Percentiles rank a stretch among this genome's conserved stretches.
phyloP scores from a whole-genome alignment of 2,888 invertebrate genomes.

The Scotopteryx bipunctaria region DNA sequence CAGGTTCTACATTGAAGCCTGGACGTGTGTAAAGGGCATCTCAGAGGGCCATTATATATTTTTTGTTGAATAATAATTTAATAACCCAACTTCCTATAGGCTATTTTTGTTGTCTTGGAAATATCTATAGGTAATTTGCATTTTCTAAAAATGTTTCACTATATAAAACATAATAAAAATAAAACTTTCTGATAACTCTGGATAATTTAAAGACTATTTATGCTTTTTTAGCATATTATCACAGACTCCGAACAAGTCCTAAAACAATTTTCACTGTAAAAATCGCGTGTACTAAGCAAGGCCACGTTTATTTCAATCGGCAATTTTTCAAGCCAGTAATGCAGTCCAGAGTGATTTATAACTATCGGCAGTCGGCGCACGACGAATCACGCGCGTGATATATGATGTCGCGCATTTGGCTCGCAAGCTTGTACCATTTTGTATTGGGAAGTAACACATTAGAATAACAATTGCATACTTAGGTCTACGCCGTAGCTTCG shows the following conservation, averaged over 20 bases:
- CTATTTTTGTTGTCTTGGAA: constrained; percentile 2
- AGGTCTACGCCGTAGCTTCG: too few relatives aligned
- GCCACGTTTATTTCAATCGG: constrained; percentile 71
- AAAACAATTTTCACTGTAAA: not conserved
- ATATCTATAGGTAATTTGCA: not conserved
- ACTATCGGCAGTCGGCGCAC: constrained; percentile 36
- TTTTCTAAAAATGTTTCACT: not conserved
- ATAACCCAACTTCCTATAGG: constrained; percentile 10
- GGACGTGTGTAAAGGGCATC: constrained; percentile 21
- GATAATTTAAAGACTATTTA: too few relatives aligned
- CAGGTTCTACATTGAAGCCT: constrained; percentile 24
- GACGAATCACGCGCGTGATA: constrained; percentile 53
- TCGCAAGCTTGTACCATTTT: constrained; percentile 21
- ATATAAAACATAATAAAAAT: too few relatives aligned
- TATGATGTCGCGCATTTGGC: constrained; percentile 31
- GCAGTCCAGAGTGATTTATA: constrained; percentile 51
- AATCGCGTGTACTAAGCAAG: constrained; percentile 12
- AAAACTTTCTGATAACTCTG: too few relatives aligned
- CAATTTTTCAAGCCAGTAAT: constrained; percentile 75
- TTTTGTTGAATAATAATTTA: constrained; percentile 19
- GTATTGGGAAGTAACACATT: constrained; percentile 13
- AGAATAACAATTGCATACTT: not conserved
- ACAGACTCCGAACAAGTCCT: not conserved
- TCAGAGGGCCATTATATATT: constrained; percentile 14
- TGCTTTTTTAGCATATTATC: too few relatives aligned